Evolutionary conservation across 2,888 invertebrate species (phyloP), one percentile per base, ranked within the genome.

Genomic region (Xanthostigma xanthostigma): DNA sequence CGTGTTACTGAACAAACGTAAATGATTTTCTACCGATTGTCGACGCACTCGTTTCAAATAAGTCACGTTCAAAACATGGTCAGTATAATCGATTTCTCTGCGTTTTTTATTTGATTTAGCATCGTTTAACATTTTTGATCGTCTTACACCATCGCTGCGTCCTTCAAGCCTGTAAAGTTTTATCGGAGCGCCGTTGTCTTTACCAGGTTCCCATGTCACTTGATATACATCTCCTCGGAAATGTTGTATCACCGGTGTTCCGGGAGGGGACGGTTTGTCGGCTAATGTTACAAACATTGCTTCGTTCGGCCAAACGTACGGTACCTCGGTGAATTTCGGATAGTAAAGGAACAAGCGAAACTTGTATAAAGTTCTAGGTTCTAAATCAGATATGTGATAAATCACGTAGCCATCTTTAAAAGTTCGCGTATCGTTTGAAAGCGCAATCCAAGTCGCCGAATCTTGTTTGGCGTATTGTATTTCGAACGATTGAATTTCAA

Each of bases 151-250:
- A 37, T 48, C 38, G 13, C 42, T 48, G 13, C 41, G 65, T 0
- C 84, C 87, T 70, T 91, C 88, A 14, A 93, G 69, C 38, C 79
- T 75, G 64, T 93, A 94, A 46, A 76, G 66, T 9, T 74, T 69
- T 8, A 90, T 74, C n/a, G 77, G 70, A 0, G 84, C 82, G 0
- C 92, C 92, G 60, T 88, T 84, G 11, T 81, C 78, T 53, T 75
- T 75, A 0, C 91, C 82, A 9, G 84, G 76, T 41, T 79, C 72
- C 94, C 94, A 94, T 59, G 78, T 79, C 0, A 91, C 78, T 59
- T 87, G 83, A 58, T 85, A 81, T 17, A 85, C 74, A 17, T 81
- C 79, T 17, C 79, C 79, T 17, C 80, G 78, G 10, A 89, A 73
- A 49, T 80, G 80, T 50, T 82, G 79, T n/a, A 88, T 76, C 10